Evolutionary conservation across 1,140 invertebrate genomes (phyloP).

Genomic region (Luehdorfia chinensis): DNA sequence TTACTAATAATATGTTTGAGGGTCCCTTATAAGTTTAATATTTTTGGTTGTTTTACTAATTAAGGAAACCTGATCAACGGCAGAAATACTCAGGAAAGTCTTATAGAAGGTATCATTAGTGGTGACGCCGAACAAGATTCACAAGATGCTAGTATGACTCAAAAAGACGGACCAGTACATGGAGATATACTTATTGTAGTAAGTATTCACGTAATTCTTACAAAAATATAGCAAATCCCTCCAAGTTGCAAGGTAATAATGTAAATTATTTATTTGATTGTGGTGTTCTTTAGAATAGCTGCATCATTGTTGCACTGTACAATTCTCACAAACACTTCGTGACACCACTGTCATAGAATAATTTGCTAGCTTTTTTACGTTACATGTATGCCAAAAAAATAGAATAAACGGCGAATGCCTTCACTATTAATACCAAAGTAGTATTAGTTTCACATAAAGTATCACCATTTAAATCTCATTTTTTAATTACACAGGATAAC

Average conservation of each 20-base stretch:
- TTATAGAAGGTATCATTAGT: constrained; percentile 81
- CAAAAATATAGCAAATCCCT: constrained; percentile 26
- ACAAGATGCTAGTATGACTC: constrained; percentile 73
- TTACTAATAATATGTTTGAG: constrained; percentile 46
- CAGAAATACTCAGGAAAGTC: constrained; percentile 69
- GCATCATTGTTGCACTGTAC: constrained; percentile 62
- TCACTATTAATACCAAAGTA: constrained; percentile 18
- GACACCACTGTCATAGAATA: constrained; percentile 59
- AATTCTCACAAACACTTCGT: constrained; percentile 52
- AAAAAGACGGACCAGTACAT: constrained; percentile 52
- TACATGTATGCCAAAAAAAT: constrained; percentile 37
- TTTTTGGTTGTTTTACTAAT: constrained; percentile 75
- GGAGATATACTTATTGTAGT: constrained; percentile 61
- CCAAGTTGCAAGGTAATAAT: constrained; percentile 52
- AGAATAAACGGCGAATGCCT: constrained; percentile 45
- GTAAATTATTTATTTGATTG: constrained; percentile 51
- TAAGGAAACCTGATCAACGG: constrained; percentile 65
- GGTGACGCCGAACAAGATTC: constrained; percentile 80
- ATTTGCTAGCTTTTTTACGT: constrained; percentile 72
- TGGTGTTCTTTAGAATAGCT: constrained; percentile 64
- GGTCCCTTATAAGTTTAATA: constrained; percentile 71
- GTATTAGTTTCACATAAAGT: too few relatives aligned
- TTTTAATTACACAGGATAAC: constrained; percentile 51
- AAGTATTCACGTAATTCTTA: constrained; percentile 56
- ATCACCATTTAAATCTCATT: neutral